Base-by-base conservation (phyloP, 2,888 invertebrate genomes). In the Ormyrus thymus region DNA sequence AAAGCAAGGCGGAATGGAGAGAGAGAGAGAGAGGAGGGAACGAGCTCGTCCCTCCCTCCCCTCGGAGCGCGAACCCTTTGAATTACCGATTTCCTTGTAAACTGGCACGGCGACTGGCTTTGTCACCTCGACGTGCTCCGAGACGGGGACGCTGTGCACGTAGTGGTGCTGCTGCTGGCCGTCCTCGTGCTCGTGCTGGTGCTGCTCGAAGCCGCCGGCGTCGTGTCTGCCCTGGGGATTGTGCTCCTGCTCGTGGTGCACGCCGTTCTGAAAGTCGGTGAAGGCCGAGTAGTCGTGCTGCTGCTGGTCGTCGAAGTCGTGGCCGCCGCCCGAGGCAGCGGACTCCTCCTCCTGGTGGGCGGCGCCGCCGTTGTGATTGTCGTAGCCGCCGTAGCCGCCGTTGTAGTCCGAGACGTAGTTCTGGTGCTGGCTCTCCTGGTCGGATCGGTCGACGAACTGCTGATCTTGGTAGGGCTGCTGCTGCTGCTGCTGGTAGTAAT, bases 91-190 rank as follows among this genome's bases (percentile, higher is more conserved):
- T 86, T 94, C 93, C 86, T 93, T 94, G 86, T 94, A 93, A 78
- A 94, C 92, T 66, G 94, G 94, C 55, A 94, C 92, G 0, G 93
- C 92, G 65, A 94, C 92, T 0, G 94, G 94, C 84, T 92, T 94
- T 59, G 94, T 93, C 85, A 94, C 93, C 86, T 94, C 93, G 0
- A 94, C 91, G 83, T 94, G 94, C 82, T 93, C 92, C 71, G 93
- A 92, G 50, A 93, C 92, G 0, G 93, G 93, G 81, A 92, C 92
- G 76, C 87, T 86, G 50, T 89, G 89, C 1, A 92, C 91, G 69
- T 93, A 92, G 53, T 81, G 77, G 10, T 78, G 74, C 29, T 29
- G 29, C 29, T 29, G 29, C 29, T 29, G 29, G 15, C 64, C 72
- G 6, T 43, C 72, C 1, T 43, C 51, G 82, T 90, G 87, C 56